Conservation (phyloP, 1,140 invertebrate genomes). For the Drosophila micromelanica region DNA sequence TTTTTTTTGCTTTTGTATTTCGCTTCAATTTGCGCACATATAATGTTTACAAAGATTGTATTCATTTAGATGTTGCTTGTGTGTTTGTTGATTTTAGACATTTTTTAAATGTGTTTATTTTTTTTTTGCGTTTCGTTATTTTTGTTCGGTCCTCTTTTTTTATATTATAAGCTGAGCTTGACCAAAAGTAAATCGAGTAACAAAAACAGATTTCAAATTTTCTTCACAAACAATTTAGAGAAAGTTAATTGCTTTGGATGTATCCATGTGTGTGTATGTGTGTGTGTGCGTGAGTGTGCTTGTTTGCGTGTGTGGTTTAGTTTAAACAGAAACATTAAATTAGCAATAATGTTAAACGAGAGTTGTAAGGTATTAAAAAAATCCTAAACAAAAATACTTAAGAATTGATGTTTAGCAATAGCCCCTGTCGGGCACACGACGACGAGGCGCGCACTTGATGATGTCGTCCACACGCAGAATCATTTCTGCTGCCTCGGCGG, state of each 20-base stretch:
- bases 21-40: slow-evolving; percentile 35
- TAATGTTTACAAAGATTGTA: slow-evolving; percentile 76
- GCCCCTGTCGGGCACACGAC: slow-evolving; percentile 93
- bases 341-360: slow-evolving; percentile 77
- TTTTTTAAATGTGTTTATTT: slow-evolving; percentile 73
- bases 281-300: slow-evolving; percentile 16
- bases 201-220: slow-evolving; percentile 33
- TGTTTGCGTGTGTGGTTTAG: slow-evolving; percentile 31
- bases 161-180: slow-evolving; percentile 43
- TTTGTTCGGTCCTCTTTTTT: slow-evolving; percentile 47
- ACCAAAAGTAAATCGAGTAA: slow-evolving; percentile 24
- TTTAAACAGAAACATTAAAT: slow-evolving; percentile 68
- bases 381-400: slow-evolving; percentile 78
- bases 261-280: slow-evolving; percentile 32
- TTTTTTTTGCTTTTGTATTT: slow-evolving; percentile 42
- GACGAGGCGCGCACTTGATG: slow-evolving; percentile 96
- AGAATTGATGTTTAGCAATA: slow-evolving; percentile 88
- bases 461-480: slow-evolving; percentile 99
- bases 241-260: slow-evolving; percentile 32
- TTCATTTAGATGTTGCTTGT: slow-evolving; percentile 59
- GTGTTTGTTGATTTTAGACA: slow-evolving; percentile 55
- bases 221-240: slow-evolving; percentile 41
- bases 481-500: slow-evolving; percentile 99
- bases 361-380: slow-evolving; percentile 59
- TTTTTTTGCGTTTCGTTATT: slow-evolving; percentile 12